Conservation (phyloP, 2,797 vertebrate genomes). For the Sparus aurata region DNA sequence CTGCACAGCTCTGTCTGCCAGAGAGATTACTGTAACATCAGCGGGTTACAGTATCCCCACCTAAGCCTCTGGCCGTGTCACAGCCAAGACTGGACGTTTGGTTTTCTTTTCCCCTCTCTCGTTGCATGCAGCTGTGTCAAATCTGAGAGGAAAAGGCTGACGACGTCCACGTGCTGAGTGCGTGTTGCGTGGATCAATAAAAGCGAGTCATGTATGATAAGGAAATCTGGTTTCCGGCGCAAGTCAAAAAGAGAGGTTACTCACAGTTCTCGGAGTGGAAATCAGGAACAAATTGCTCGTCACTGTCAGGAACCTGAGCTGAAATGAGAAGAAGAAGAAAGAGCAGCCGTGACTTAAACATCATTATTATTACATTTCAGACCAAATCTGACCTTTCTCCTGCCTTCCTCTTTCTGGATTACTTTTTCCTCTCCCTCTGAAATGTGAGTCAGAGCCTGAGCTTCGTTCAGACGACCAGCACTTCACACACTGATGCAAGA, state of each 20-base stretch:
- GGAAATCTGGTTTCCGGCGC: not conserved
- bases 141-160: not conserved
- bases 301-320: constrained; percentile 99
- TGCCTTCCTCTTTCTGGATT: not conserved
- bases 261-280: constrained; percentile 98
- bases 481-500: constrained; percentile 48
- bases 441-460: constrained; percentile 61
- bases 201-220: too few species aligned
- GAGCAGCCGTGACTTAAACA: constrained; percentile 25
- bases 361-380: constrained; percentile 39
- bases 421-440: constrained; percentile 50
- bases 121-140: constrained; percentile 9
- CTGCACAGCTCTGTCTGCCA: constrained; percentile 56
- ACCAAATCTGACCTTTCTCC: constrained; percentile 20
- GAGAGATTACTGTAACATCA: constrained; percentile 70
- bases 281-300: constrained; percentile 98
- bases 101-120: not conserved
- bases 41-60: constrained; percentile 52
- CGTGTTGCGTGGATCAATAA: not conserved
- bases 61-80: constrained; percentile 68
- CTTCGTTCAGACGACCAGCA: constrained; percentile 69
- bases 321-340: constrained; percentile 64
- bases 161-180: not conserved
- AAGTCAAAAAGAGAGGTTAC: constrained; percentile 76
- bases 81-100: constrained; percentile 50